Conservation (phyloP, 23 tunicate genomes). For the Styela clava region DNA sequence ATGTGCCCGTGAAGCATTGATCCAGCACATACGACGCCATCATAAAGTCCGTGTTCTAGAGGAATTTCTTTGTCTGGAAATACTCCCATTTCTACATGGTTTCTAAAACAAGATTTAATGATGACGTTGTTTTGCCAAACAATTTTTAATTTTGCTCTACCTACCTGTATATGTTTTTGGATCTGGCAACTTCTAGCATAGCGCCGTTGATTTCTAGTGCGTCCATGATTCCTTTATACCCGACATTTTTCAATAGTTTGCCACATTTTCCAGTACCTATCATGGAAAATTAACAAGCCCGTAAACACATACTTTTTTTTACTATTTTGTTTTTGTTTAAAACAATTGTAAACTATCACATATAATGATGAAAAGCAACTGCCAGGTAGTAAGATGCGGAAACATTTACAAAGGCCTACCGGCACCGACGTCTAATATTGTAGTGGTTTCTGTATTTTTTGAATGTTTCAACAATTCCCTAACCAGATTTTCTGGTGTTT, state of each 20-base stretch:
- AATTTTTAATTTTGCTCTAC: not conserved
- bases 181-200: not conserved
- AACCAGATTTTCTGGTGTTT: not conserved
- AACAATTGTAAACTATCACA: not conserved
- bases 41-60: not conserved
- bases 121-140: not conserved
- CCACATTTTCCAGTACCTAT: constrained; percentile 4
- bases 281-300: not conserved
- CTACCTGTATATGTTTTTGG: not conserved
- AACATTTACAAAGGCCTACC: no score
- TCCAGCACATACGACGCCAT: not conserved
- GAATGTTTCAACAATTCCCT: not conserved
- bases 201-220: not conserved
- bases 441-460: not conserved
- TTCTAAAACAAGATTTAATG: not conserved
- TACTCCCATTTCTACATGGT: not conserved
- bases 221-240: not conserved
- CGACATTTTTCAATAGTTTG: not conserved
- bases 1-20: not conserved
- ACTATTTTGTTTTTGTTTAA: not conserved
- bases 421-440: not conserved
- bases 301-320: not conserved
- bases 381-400: no score
- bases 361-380: no score
- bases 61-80: not conserved